These are phyloP conservation scores for Nesogale talazaci DNA, from an alignment of 2,113 vertebrate genomes.

Conservation along the genomic window DNA sequence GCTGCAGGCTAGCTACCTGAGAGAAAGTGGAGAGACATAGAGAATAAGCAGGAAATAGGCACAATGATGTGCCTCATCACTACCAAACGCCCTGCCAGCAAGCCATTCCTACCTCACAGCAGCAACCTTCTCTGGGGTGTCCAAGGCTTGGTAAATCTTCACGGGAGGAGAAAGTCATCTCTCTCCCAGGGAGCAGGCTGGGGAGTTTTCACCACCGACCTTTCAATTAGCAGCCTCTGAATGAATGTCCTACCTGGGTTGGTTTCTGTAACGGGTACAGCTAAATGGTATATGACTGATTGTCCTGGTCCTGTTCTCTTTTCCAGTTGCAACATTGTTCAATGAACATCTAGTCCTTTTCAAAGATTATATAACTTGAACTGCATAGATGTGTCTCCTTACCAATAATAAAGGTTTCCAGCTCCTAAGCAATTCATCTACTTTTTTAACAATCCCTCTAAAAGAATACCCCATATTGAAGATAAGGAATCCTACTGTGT, in stretches of 20 bases:
- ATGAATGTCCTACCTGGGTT: not conserved
- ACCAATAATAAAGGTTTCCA: not conserved
- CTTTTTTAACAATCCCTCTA: constrained; percentile 9
- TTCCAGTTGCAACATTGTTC: not conserved
- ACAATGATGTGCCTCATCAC: not conserved
- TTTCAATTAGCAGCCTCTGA: not conserved
- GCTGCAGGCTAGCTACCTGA: not conserved
- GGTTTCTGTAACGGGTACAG: not conserved
- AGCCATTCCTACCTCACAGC: not conserved
- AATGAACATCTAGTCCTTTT: constrained; percentile 11
- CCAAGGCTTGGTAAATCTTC: not conserved
- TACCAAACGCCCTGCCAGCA: not conserved
- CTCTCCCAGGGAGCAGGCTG: not conserved
- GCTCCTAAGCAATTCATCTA: not conserved
- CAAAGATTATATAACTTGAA: constrained; percentile 2
- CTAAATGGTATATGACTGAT: not conserved
- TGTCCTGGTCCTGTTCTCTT: not conserved
- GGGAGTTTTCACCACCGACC: not conserved
- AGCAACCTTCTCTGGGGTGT: not conserved
- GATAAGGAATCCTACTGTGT: no score
- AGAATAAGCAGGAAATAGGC: not conserved
- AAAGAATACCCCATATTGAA: not conserved
- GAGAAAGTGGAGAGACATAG: not conserved
- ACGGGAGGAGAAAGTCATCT: not conserved
- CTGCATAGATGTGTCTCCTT: not conserved